Base-by-base conservation (phyloP, 2,888 invertebrate genomes). In the Leptopilina myrica region DNA sequence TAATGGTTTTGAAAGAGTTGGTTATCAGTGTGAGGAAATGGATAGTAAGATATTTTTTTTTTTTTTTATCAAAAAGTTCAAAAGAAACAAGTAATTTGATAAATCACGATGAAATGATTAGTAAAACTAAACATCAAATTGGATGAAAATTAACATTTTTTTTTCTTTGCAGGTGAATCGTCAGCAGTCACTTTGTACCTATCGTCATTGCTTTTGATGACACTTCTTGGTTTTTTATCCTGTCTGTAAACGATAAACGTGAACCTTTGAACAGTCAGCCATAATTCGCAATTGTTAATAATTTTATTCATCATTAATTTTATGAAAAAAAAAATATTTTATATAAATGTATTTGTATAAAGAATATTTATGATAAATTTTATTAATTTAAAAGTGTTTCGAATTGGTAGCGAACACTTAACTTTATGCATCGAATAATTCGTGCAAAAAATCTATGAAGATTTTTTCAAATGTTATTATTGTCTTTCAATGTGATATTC, bases 21-120 rank as follows among this genome's bases (percentile, higher is more conserved):
- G 69, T 12, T 69, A 53, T 69, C 49, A 69, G 26, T 49, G 69
- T 69, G 53, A 15, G 3, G 64, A 64, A 12, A 64, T 14, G 40
- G 33, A 64, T 4, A 14, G 64, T 64, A 64, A 64, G 14, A 7
- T 15, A 12, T 15, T 64, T 20, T 26, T 26, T 15, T 20, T 64
- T 64, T 64, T 64, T 20, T 62, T 49, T 49, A 2, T 49, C 11
- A 20, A 20, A 20, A 20, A 20, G 20, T 20, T 9, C 49, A 64
- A 26, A 11, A 6, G 2, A 9, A 64, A 14, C 0, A 33, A 33
- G 11, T 9, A 62, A 20, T 20, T 20, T 20, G 20, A 20, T 20
- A 4, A 15, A 15, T 59, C 3, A 59, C 15, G 7, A 46, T 46
- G n/a, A 56, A 56, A 56, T 56, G 56, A 56, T n/a, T 59, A 59